Evolutionary conservation across 1,140 invertebrate genomes (phyloP).

Genomic region (Hetaerina americana): DNA sequence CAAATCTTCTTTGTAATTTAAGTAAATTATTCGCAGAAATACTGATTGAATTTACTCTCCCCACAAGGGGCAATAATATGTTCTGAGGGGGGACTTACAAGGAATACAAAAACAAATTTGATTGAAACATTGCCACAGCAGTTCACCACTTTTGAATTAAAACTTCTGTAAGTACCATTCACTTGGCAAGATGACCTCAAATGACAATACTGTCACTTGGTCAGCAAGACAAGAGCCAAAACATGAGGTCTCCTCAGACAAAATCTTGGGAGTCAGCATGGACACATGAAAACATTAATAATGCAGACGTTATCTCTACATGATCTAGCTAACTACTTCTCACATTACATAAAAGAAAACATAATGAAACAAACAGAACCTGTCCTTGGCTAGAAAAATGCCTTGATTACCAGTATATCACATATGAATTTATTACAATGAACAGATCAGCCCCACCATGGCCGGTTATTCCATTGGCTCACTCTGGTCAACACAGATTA

Average conservation of each 20-base stretch:
- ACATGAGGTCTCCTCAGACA: not conserved
- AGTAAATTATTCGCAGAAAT: no score
- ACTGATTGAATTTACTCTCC: not conserved
- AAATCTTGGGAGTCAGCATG: not conserved
- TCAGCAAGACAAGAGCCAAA: not conserved
- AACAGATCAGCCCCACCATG: not conserved
- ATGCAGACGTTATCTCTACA: not conserved
- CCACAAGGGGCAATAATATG: not conserved
- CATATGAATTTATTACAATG: slow-evolving; percentile 1
- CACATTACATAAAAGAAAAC: not conserved
- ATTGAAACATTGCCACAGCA: not conserved
- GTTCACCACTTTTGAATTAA: not conserved
- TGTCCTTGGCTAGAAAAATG: not conserved
- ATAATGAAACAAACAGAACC: not conserved
- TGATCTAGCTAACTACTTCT: not conserved
- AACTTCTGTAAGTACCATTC: not conserved
- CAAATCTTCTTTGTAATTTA: no score
- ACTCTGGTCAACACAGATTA: not conserved
- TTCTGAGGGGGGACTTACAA: not conserved
- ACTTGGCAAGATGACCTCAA: not conserved
- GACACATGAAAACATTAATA: not conserved
- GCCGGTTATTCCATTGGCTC: not conserved
- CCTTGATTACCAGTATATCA: not conserved
- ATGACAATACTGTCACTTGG: not conserved
- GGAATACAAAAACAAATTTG: not conserved